Evolutionary conservation across 2,797 vertebrate genomes (phyloP).

Genomic region (Avahi laniger): DNA sequence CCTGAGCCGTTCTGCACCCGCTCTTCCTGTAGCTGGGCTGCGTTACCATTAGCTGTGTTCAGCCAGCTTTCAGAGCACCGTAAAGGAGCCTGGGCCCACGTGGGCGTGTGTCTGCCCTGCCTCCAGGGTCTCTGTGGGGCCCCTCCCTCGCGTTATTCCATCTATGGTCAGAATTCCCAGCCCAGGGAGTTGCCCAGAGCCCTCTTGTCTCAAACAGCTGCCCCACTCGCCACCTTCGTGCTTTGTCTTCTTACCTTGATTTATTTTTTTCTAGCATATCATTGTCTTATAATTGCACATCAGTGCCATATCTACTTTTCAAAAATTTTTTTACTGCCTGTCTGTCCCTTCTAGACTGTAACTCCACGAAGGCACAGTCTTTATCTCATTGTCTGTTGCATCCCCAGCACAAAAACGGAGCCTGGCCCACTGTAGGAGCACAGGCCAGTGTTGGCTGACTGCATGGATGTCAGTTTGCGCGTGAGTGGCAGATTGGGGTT

Average conservation of each 20-base stretch:
- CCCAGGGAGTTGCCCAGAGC: accelerated
- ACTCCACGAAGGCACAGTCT: not conserved
- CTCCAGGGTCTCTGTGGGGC: not conserved
- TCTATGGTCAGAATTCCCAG: not conserved
- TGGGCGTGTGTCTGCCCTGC: not conserved
- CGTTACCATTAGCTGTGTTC: not conserved
- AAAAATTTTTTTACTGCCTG: not conserved
- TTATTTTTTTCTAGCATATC: not conserved
- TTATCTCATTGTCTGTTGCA: not conserved
- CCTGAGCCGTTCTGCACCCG: not conserved
- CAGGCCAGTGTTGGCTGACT: too few species aligned
- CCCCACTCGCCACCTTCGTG: accelerated
- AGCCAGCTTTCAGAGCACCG: not conserved
- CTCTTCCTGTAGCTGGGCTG: not conserved
- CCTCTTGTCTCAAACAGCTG: not conserved
- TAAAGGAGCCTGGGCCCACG: too few species aligned
- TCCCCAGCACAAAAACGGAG: not conserved
- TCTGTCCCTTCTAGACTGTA: not conserved
- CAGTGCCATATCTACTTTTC: not conserved
- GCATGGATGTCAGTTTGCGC: not conserved
- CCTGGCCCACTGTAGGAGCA: not conserved
- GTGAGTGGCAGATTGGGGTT: not conserved
- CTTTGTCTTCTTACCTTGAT: not conserved
- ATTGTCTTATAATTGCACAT: not conserved
- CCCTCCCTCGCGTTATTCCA: too few species aligned